Percentiles rank a stretch among this genome's conserved stretches.
Evolutionary conservation across 1,140 invertebrate species (phyloP).

Genomic region (Anastrepha obliqua): DNA sequence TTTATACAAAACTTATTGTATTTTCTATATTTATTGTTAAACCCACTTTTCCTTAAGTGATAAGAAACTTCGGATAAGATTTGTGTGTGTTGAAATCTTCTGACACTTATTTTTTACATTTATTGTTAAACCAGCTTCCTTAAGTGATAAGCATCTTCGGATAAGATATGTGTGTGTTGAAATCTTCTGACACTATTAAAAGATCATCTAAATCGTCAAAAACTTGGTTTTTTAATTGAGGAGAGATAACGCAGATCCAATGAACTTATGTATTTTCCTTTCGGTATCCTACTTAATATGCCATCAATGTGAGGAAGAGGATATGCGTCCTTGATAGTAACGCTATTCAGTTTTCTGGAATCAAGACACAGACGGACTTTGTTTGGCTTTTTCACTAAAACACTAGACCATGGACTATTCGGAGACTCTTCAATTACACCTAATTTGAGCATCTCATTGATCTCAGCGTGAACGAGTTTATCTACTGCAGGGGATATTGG

Average conservation of each 20-base stretch:
- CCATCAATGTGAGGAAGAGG: conserved; percentile 62
- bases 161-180: neutral
- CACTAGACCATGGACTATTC: conserved; percentile 54
- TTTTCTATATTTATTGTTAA: conserved; percentile 75
- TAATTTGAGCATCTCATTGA: conserved; percentile 58
- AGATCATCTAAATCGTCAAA: conserved; percentile 54
- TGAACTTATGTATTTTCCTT: conserved; percentile 52
- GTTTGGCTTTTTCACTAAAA: conserved; percentile 63
- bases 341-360: conserved; percentile 64
- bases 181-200: conserved; percentile 46
- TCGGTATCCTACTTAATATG: conserved; percentile 59
- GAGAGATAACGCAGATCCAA: neutral
- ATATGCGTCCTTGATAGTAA: conserved; percentile 59
- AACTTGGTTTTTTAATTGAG: conserved; percentile 49
- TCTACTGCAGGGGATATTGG: conserved; percentile 60
- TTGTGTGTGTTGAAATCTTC: conserved; percentile 16
- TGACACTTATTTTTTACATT: neutral
- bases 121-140: too few relatives aligned
- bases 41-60: conserved; percentile 65
- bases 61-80: conserved; percentile 64
- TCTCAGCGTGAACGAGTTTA: conserved; percentile 55
- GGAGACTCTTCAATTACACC: conserved; percentile 58
- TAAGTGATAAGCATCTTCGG: too few relatives aligned
- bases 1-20: conserved; percentile 71
- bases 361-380: conserved; percentile 66